Evolutionary conservation across 2,888 invertebrate genomes (phyloP).

Genomic region (Pandemis heparana): DNA sequence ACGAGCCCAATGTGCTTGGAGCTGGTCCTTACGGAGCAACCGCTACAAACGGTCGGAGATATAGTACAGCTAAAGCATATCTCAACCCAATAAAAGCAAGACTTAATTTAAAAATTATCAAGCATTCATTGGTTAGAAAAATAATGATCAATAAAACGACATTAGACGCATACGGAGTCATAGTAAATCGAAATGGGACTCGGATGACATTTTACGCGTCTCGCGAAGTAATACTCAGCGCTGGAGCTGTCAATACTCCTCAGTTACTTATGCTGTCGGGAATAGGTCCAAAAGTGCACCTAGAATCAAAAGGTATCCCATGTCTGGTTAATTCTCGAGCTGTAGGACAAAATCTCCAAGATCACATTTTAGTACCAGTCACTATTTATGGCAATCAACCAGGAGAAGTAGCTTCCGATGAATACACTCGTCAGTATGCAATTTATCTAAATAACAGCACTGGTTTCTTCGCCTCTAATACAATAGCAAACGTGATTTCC

Average conservation of each 20-base stretch:
- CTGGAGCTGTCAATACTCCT: slow-evolving; percentile 69
- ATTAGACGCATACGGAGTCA: slow-evolving; percentile 70
- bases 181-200: slow-evolving; percentile 58
- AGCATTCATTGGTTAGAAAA: slow-evolving; percentile 77
- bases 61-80: slow-evolving; percentile 80
- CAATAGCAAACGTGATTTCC: slow-evolving; percentile 87
- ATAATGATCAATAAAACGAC: slow-evolving; percentile 73
- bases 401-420: slow-evolving; percentile 49
- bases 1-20: slow-evolving; percentile 74
- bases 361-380: slow-evolving; percentile 75
- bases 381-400: slow-evolving; percentile 64
- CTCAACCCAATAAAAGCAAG: slow-evolving; percentile 59
- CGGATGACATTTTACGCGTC: slow-evolving; percentile 54
- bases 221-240: slow-evolving; percentile 71
- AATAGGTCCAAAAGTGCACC: slow-evolving; percentile 70
- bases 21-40: slow-evolving; percentile 78
- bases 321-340: slow-evolving; percentile 69
- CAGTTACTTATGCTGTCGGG: slow-evolving; percentile 79
- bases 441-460: slow-evolving; percentile 79
- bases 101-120: slow-evolving; percentile 69
- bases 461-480: slow-evolving; percentile 78
- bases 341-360: slow-evolving; percentile 84
- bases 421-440: slow-evolving; percentile 50
- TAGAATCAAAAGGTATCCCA: slow-evolving; percentile 62
- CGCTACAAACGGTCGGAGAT: slow-evolving; percentile 74